Evolutionary conservation across 2,888 invertebrate genomes (phyloP).

Genomic region (Meandrusa payeni): DNA sequence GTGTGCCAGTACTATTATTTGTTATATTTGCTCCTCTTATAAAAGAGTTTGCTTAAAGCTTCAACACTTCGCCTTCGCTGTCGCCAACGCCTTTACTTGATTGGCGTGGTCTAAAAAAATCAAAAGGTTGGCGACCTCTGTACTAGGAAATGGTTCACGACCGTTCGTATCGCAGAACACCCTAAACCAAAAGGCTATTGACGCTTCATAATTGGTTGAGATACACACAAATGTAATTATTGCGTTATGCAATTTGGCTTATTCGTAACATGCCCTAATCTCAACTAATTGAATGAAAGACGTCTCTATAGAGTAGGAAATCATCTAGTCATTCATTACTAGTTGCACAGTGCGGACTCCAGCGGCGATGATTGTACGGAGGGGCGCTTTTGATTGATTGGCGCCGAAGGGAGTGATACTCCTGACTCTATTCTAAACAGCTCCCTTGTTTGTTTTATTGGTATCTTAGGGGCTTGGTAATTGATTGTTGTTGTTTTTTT

Average conservation of each 20-base stretch:
- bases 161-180: no score
- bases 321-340: conserved; percentile 32
- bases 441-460: conserved; percentile 7
- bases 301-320: conserved; percentile 21
- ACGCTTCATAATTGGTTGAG: no score
- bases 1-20: no score
- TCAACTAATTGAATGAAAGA: conserved; percentile 22
- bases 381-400: conserved; percentile 35
- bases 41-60: no score
- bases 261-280: conserved; percentile 17
- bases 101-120: no score
- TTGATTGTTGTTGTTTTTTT: not conserved
- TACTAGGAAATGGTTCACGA: no score
- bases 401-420: conserved; percentile 17
- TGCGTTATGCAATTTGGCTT: conserved; percentile 16
- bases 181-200: no score
- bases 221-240: conserved; percentile 11
- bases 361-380: conserved; percentile 35
- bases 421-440: conserved; percentile 17
- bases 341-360: conserved; percentile 28
- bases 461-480: not conserved
- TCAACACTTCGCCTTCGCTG: no score
- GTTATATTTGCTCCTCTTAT: no score
- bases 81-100: no score
- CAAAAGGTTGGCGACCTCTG: no score